Evolutionary conservation across 2,888 invertebrate species (phyloP), one percentile per base, ranked within the genome.

Genomic region (Corythucha ciliata): DNA sequence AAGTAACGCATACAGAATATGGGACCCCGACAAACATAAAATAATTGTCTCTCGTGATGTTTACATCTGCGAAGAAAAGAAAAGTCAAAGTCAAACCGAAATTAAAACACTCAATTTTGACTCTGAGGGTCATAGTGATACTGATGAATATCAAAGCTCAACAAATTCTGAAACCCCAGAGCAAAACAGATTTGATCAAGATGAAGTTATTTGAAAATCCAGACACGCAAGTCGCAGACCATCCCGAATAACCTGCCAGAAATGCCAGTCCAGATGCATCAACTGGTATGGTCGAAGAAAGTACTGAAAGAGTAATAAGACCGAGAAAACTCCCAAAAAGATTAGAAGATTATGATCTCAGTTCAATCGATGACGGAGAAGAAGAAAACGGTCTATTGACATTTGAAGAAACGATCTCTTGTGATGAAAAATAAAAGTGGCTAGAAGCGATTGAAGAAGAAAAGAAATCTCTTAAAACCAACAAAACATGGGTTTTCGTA

Each of bases 401-500:
- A 16, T 56, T 51, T 40, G 10, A 25, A 25, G 59, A 54, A 53
- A 55, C 36, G 47, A 52, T 40, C 6, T 41, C 47, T 3, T 8
- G 46, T 18, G 12, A 25, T 7, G 48, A 57, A 12, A 42, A 20
- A 29, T 22, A 50, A 14, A 14, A 57, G 25, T 58, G 57, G 58
- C 39, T 42, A 10, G 27, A 29, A 51, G 56, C 58, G 7, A 59
- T 62, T 42, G 54, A 59, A 2, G 57, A 57, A 18, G 60, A 63
- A 52, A 58, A 62, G 18, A 27, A 53, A 6, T 57, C 59, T 0
- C 37, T 62, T 5, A 29, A 10, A 3, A 44, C 55, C 20, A 61
- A 62, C 40, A 8, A 58, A 4, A 62, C 61, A 0, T 63, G 63
- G 62, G 54, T 54, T 29, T n/a, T 55, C 22, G 21, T 63, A 2